phyloP scores from a whole-genome alignment of 1,140 invertebrate species.

The Caenorhabditis inopinata region DNA sequence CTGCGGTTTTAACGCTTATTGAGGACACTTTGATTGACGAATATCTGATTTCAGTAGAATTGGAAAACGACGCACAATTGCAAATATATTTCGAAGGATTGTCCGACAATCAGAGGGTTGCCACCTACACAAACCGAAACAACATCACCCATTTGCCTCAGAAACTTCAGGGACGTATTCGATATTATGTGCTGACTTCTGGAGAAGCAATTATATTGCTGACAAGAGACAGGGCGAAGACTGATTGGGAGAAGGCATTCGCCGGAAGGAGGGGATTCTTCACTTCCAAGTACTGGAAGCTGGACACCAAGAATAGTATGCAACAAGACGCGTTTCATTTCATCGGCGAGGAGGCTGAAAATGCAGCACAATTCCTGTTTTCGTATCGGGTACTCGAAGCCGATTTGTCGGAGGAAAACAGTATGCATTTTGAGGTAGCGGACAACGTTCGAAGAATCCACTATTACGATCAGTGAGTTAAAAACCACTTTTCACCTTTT shows the following conservation, averaged over 20 bases:
- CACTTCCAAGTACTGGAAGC: not conserved
- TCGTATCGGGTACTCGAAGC: not conserved
- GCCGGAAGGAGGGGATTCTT: not conserved
- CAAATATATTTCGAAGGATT: constrained; percentile 7
- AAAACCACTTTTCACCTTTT: no score
- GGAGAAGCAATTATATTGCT: not conserved
- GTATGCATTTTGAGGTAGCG: not conserved
- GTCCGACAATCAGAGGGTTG: not conserved
- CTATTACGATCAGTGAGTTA: constrained; percentile 20
- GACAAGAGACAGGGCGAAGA: constrained; percentile 5
- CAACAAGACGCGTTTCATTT: constrained; percentile 4
- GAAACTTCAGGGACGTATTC: constrained; percentile 5
- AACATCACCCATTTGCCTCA: not conserved
- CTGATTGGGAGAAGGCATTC: not conserved
- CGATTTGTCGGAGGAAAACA: not conserved
- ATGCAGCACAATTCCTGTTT: not conserved
- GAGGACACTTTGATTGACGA: not conserved
- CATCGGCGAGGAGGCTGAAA: not conserved
- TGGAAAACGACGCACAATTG: not conserved
- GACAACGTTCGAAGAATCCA: constrained; percentile 2
- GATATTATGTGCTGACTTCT: constrained; percentile 1
- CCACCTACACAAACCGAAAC: not conserved
- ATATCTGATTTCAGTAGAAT: not conserved
- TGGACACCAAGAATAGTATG: not conserved
- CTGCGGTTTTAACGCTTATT: not conserved